phyloP scores from a whole-genome alignment of 2,113 vertebrate species.

The Gasterosteus aculeatus region DNA sequence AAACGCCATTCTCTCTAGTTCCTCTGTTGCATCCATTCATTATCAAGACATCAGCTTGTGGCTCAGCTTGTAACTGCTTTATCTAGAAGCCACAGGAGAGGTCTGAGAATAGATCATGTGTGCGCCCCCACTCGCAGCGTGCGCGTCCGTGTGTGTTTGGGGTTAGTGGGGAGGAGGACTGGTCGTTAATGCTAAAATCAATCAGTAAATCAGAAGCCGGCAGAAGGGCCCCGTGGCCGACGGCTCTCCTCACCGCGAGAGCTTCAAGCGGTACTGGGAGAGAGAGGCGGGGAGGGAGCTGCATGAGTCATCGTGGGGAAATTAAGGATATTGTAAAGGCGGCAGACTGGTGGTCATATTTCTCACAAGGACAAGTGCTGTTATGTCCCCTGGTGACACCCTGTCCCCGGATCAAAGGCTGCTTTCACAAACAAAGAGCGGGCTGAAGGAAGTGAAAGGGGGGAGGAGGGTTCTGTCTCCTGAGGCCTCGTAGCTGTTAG shows the following conservation, averaged over 20 bases:
- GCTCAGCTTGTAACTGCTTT: conserved; percentile 43
- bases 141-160: conserved; percentile 6
- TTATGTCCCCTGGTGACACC: conserved; percentile 1
- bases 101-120: conserved; percentile 32
- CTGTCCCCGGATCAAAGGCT: conserved; percentile 20
- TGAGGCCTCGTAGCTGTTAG: conserved; percentile 57
- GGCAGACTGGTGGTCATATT: conserved; percentile 55
- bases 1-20: neutral
- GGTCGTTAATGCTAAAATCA: conserved; percentile 71
- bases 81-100: conserved; percentile 63
- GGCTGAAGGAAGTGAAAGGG: neutral
- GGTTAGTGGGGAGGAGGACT: conserved; percentile 26
- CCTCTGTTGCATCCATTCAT: conserved; percentile 36
- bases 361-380: conserved; percentile 15
- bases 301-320: conserved; percentile 59
- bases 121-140: conserved; percentile 8
- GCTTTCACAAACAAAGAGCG: conserved; percentile 41
- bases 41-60: conserved; percentile 36
- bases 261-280: conserved; percentile 53
- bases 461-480: conserved; percentile 29
- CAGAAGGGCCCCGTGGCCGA: conserved; percentile 50
- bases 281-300: conserved; percentile 13
- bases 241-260: conserved; percentile 43
- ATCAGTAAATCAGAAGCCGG: conserved; percentile 68
- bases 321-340: conserved; percentile 48